Evolutionary conservation across 2,888 invertebrate species (phyloP).

Genomic region (Spilarctia lutea): DNA sequence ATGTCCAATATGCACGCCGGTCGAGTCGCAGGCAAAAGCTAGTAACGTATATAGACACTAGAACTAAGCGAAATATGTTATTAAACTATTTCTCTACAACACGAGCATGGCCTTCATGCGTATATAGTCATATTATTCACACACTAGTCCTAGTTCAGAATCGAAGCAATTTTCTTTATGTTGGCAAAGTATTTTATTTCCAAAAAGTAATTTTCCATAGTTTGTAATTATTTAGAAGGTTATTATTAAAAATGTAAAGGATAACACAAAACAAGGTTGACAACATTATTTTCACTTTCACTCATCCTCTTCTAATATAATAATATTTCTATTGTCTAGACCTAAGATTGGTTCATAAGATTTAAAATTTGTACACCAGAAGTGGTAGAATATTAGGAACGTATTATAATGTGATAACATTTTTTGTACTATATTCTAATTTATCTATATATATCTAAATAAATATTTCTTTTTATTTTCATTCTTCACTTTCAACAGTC

Average conservation of each 20-base stretch:
- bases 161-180: neutral
- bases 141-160: too few species aligned
- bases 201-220: neutral
- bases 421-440: too few species aligned
- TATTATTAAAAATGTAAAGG: neutral
- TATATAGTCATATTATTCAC: neutral
- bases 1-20: too few species aligned
- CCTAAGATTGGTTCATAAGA: too few species aligned
- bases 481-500: neutral
- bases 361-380: too few species aligned
- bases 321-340: too few species aligned
- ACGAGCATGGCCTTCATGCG: neutral
- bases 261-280: neutral
- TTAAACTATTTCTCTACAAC: neutral
- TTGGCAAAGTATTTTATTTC: neutral
- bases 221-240: neutral
- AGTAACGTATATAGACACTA: neutral
- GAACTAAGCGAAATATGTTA: neutral
- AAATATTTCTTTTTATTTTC: too few species aligned
- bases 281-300: neutral
- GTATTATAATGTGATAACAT: too few species aligned
- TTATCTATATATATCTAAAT: too few species aligned
- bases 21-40: neutral
- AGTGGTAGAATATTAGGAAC: too few species aligned
- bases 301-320: too few species aligned